Base-by-base conservation (phyloP, 2,797 vertebrate genomes). In the Eurystomus glaucurus region DNA sequence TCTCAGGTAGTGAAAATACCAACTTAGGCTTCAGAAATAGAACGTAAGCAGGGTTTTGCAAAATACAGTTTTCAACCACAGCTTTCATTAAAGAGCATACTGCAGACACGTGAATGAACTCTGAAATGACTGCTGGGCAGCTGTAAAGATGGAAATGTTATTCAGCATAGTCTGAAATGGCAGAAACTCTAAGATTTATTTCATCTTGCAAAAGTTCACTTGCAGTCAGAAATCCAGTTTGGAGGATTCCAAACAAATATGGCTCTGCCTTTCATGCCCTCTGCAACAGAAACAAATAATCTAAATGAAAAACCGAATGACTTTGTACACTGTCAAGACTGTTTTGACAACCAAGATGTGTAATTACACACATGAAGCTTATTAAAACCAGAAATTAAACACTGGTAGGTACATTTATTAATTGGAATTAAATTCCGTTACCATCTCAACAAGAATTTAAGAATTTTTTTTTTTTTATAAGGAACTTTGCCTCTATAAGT, bases 201-300 rank as follows among this genome's bases (percentile, higher is more conserved):
- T 85, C 5, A 82, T 88, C 68, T 65, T 93, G 55, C 55, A 68
- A 65, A 88, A 85, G 51, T 66, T 92, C 68, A 90, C 64, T 91
- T 94, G 80, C 93, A 91, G 77, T 95, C 61, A 95, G 68, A 94
- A 93, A 91, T 90, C 82, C 90, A 85, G 29, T 94, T 85, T 91
- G 91, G 92, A 92, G 66, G 84, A 89, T 81, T 93, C 45, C 82
- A 93, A 94, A 91, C 62, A 55, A 91, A 77, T 74, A 74, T 58
- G 60, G 77, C n/a, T 92, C 76, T 96, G 91, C 77, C 57, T 92
- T 81, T 93, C 86, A 86, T 75, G 79, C 39, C 81, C 45, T 91
- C 88, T 94, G 83, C 86, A 92, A 93, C 4, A 85, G 71, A 94
- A 93, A 93, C 60, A 94, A 90, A 89, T 55, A 90, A 77, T 74